Evolutionary conservation across 2,113 vertebrate genomes (phyloP).

Genomic region (Semnornis frantzii): DNA sequence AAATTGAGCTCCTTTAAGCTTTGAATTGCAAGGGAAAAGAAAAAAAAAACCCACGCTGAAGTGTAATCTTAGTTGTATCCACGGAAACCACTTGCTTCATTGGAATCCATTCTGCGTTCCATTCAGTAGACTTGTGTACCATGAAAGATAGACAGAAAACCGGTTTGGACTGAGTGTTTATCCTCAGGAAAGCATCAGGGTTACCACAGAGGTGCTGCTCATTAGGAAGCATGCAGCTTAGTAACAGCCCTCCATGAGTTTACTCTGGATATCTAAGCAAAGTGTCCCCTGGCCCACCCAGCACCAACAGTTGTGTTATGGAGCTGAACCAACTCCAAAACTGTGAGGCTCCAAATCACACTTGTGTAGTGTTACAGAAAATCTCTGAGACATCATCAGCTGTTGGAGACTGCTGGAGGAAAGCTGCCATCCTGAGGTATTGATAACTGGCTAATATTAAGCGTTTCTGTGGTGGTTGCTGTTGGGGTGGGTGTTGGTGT

Average conservation of each 20-base stretch:
- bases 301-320: not conserved
- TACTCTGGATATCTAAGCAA: not conserved
- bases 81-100: constrained; percentile 45
- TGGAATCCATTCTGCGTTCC: not conserved
- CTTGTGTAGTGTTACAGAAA: not conserved
- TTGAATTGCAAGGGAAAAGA: constrained; percentile 20
- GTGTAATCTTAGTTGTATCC: constrained; percentile 47
- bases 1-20: constrained; percentile 32
- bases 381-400: not conserved
- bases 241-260: not conserved
- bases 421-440: not conserved
- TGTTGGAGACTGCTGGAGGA: not conserved
- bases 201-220: not conserved
- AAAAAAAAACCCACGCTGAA: not conserved
- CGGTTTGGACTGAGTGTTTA: not conserved
- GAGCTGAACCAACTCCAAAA: not conserved
- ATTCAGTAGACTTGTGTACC: not conserved
- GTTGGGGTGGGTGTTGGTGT: not conserved
- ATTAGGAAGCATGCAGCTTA: not conserved
- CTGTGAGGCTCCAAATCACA: not conserved
- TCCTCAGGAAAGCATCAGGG: not conserved
- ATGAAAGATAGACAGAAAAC: not conserved
- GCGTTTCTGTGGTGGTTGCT: not conserved
- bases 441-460: not conserved
- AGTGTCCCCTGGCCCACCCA: not conserved